phyloP scores from a whole-genome alignment of 1,140 invertebrate genomes.

The Gryon sp. region DNA sequence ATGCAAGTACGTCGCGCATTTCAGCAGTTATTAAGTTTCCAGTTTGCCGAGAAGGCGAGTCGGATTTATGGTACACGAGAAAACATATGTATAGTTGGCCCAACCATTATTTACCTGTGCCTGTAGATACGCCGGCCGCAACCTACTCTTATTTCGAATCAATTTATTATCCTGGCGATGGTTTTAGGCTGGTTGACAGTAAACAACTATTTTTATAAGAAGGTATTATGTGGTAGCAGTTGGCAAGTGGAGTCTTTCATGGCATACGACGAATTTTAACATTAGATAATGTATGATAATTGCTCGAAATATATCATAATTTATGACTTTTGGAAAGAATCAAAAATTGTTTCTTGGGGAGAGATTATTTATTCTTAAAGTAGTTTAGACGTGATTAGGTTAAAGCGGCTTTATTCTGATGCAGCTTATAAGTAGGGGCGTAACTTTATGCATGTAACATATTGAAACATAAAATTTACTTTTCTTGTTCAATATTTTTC shows the following conservation, averaged over 20 bases:
- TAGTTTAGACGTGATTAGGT: conserved; percentile 10
- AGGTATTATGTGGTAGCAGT: conserved; percentile 42
- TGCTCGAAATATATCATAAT: conserved; percentile 23
- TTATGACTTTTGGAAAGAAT: conserved; percentile 8
- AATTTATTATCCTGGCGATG: conserved; percentile 36
- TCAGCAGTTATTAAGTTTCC: conserved; percentile 36
- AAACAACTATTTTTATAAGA: conserved; percentile 43
- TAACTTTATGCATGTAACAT: too few species aligned
- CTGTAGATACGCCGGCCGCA: conserved; percentile 23
- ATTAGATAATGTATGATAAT: conserved; percentile 39
- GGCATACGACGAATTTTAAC: conserved; percentile 5
- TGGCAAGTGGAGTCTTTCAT: conserved; percentile 23
- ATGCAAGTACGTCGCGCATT: conserved; percentile 3
- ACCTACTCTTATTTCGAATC: conserved; percentile 48
- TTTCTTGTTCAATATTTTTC: too few species aligned
- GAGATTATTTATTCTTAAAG: conserved; percentile 5
- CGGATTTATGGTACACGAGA: conserved; percentile 31
- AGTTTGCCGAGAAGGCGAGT: conserved; percentile 7
- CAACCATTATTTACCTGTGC: conserved; percentile 47
- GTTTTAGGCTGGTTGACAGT: conserved; percentile 32
- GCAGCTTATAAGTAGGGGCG: background rate
- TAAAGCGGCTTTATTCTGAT: background rate
- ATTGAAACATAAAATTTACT: too few species aligned
- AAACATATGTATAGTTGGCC: conserved; percentile 34
- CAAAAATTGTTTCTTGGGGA: conserved; percentile 11